Evolutionary conservation across 2,888 invertebrate species (phyloP).

Genomic region (Notocelia uddmanniana): DNA sequence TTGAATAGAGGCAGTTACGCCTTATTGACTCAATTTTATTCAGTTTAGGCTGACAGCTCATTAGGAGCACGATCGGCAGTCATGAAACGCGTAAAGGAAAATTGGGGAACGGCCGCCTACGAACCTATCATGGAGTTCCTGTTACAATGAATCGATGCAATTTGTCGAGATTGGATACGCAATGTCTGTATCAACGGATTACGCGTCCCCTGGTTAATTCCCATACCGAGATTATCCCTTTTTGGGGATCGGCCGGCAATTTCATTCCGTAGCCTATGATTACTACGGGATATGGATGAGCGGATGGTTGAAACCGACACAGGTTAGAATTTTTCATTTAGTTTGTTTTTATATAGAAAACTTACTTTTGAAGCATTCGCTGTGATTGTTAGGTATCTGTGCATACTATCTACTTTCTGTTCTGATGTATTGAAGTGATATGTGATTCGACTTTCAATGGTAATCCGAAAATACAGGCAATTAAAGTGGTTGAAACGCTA

Average conservation of each 20-base stretch:
- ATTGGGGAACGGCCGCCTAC: constrained; percentile 31
- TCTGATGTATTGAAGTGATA: too few relatives aligned
- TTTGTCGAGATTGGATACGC: constrained; percentile 67
- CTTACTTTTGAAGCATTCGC: too few relatives aligned
- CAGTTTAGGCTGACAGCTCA: constrained; percentile 21
- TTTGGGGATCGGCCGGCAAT: constrained; percentile 57
- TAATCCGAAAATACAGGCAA: too few relatives aligned
- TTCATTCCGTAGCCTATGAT: constrained; percentile 55
- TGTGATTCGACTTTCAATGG: too few relatives aligned
- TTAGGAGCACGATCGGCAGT: constrained; percentile 10
- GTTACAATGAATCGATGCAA: constrained; percentile 60
- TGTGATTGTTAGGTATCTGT: too few relatives aligned
- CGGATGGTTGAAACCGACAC: neutral
- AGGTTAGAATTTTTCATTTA: constrained; percentile 2
- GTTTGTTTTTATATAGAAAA: neutral
- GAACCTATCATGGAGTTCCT: constrained; percentile 34
- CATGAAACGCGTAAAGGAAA: constrained; percentile 41
- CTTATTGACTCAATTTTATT: constrained; percentile 14
- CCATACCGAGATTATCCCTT: constrained; percentile 64
- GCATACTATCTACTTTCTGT: too few relatives aligned
- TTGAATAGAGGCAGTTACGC: neutral
- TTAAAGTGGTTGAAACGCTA: too few relatives aligned
- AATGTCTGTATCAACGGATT: constrained; percentile 61
- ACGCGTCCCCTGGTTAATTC: constrained; percentile 63
- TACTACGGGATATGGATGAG: constrained; percentile 42